Evolutionary conservation across 1,140 invertebrate genomes (phyloP).

Genomic region (Drosophila lowei): DNA sequence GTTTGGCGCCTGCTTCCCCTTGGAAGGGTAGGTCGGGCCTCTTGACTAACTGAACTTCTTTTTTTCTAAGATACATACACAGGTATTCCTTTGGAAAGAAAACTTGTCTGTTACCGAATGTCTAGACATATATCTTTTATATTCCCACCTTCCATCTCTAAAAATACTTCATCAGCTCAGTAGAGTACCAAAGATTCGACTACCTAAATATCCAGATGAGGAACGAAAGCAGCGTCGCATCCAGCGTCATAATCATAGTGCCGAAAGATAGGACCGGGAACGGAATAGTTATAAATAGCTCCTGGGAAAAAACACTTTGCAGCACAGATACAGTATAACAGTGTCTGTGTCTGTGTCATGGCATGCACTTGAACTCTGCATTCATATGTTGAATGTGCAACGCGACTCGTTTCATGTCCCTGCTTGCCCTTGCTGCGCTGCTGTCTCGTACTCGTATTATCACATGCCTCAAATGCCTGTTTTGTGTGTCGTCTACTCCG

Average conservation of each 20-base stretch:
- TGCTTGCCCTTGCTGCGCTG: background rate
- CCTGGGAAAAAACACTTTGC: slow-evolving; percentile 82
- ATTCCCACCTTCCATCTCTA: background rate
- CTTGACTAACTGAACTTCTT: background rate
- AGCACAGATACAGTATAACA: slow-evolving; percentile 3
- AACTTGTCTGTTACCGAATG: too few relatives aligned
- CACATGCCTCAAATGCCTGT: slow-evolving; percentile 55
- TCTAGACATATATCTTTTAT: too few relatives aligned
- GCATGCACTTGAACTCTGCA: slow-evolving; percentile 75
- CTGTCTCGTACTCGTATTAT: slow-evolving; percentile 35
- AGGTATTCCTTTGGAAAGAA: background rate
- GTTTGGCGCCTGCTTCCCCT: slow-evolving; percentile 35
- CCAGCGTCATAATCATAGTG: slow-evolving; percentile 40
- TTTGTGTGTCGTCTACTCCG: slow-evolving; percentile 9
- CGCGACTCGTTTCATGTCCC: slow-evolving; percentile 16
- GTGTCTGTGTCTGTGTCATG: slow-evolving; percentile 58
- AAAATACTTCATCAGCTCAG: too few relatives aligned
- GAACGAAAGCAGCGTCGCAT: slow-evolving; percentile 15
- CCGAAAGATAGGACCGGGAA: slow-evolving; percentile 30
- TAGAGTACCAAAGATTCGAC: too few relatives aligned
- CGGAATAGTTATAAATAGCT: slow-evolving; percentile 67
- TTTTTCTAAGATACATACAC: background rate
- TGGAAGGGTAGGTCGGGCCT: slow-evolving; percentile 22
- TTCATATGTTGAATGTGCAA: slow-evolving; percentile 57
- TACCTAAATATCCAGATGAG: background rate